Evolutionary conservation across 2,113 vertebrate genomes (phyloP), one percentile per base, ranked within the genome.

Genomic region (Gymnorhina tibicen): DNA sequence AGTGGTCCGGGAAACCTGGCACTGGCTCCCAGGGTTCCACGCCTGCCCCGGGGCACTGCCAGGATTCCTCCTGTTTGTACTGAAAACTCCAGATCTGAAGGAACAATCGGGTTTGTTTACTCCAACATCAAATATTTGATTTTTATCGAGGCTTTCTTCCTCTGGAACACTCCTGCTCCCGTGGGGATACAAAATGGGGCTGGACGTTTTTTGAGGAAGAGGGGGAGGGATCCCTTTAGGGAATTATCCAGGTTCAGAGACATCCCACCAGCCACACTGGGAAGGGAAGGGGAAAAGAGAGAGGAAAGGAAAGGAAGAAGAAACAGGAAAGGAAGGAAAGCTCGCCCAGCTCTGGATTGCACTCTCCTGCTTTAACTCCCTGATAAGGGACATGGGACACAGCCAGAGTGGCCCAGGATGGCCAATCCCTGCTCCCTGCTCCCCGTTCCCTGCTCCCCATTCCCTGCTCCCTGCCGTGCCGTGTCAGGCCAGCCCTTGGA

Each of bases 61-160:
- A 88, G 92, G 63, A 88, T 41, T 49, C 44, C 72, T 94, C 56
- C 8, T 67, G 75, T n/a, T 66, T 76, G 67, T 0, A 23, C 70
- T 72, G 35, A 75, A 63, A 91, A 23, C 87, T 75, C 53, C 91
- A 83, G 32, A 23, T 47, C 63, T 70, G 41, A 46, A 16, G 2
- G 68, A 95, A 95, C 96, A 97, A 97, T 97, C n/a, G 3, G 28
- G 70, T 83, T 93, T 97, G 95, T 95, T 94, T 94, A 95, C 83
- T 86, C 39, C 55, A 4, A 84, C 95, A 86, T 94, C 91, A 95
- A 95, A 92, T 58, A 77, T 35, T 39, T 93, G 91, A 96, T 97
- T 76, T 85, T 95, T 97, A 97, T 93, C 89, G 66, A 63, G 47
- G 32, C 66, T 70, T 78, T 85, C 66, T 75, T 91, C 87, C 92